These are phyloP conservation scores for Dolichomitus sp. DNA, from an alignment of 2,888 invertebrate genomes.

Conservation along the genomic window DNA sequence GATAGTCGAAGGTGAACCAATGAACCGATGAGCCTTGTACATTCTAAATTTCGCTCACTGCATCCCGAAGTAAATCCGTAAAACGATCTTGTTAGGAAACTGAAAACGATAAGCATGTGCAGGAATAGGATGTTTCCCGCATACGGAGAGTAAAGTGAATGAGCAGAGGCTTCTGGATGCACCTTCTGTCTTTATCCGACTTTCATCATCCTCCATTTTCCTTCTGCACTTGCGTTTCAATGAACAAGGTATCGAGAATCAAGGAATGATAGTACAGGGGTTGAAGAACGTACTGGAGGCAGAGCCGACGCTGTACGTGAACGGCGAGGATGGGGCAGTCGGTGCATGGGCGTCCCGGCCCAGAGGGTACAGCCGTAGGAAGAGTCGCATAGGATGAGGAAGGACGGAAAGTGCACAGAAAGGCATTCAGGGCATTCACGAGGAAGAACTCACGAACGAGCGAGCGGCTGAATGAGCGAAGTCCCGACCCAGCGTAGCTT, in stretches of 20 bases:
- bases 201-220: not conserved
- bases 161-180: conserved; percentile 4
- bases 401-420: conserved; percentile 67
- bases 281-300: not conserved
- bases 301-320: conserved; percentile 2
- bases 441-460: conserved; percentile 82
- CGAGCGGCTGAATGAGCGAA: conserved; percentile 81
- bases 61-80: not conserved
- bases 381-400: conserved; percentile 65
- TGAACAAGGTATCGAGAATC: conserved; percentile 23
- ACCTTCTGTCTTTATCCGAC: conserved; percentile 5
- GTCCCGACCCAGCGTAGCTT: conserved; percentile 77
- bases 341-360: conserved; percentile 26
- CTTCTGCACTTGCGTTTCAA: conserved; percentile 1
- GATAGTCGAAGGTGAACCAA: no score
- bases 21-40: no score
- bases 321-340: conserved; percentile 41
- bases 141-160: not conserved
- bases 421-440: conserved; percentile 84
- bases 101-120: not conserved
- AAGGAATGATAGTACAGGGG: conserved; percentile 21
- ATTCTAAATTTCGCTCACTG: not conserved
- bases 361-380: conserved; percentile 59
- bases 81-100: not conserved
- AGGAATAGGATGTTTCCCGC: conserved; percentile 5